Evolutionary conservation across 2,797 vertebrate genomes (phyloP).

Genomic region (Coranthus polyacanthus): DNA sequence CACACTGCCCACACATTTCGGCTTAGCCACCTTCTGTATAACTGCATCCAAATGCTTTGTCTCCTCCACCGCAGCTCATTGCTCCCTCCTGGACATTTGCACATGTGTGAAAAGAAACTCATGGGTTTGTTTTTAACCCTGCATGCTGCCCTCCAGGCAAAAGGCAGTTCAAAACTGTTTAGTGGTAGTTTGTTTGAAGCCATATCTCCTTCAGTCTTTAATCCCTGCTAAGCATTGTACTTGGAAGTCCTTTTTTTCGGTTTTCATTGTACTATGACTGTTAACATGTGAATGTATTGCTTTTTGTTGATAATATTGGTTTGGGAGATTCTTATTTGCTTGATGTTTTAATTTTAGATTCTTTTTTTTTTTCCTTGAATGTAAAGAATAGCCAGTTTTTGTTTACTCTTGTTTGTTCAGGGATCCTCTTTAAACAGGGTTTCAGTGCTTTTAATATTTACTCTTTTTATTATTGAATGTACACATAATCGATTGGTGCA

Average conservation of each 20-base stretch:
- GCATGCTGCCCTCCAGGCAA: conserved; percentile 77
- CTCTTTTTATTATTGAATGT: conserved; percentile 40
- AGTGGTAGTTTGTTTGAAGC: conserved; percentile 64
- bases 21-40: background rate
- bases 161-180: conserved; percentile 83
- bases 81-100: conserved; percentile 81
- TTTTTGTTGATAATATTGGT: conserved; percentile 27
- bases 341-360: background rate
- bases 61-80: conserved; percentile 61
- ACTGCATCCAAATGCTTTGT: conserved; percentile 71
- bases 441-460: background rate
- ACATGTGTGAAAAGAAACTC: conserved; percentile 82
- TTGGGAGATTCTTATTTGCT: conserved; percentile 2
- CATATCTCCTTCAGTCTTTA: conserved; percentile 43
- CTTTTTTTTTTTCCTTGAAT: conserved; percentile 24
- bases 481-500: conserved; percentile 37
- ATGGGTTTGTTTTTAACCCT: conserved; percentile 64
- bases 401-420: conserved; percentile 9
- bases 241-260: conserved; percentile 24
- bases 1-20: conserved; percentile 43
- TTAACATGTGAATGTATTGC: conserved; percentile 42
- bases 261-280: conserved; percentile 49
- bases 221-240: conserved; percentile 38
- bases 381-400: conserved; percentile 22
- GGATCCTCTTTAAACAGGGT: conserved; percentile 13